Evolutionary conservation across 2,797 vertebrate species (phyloP).

Genomic region (Propithecus deckenii): DNA sequence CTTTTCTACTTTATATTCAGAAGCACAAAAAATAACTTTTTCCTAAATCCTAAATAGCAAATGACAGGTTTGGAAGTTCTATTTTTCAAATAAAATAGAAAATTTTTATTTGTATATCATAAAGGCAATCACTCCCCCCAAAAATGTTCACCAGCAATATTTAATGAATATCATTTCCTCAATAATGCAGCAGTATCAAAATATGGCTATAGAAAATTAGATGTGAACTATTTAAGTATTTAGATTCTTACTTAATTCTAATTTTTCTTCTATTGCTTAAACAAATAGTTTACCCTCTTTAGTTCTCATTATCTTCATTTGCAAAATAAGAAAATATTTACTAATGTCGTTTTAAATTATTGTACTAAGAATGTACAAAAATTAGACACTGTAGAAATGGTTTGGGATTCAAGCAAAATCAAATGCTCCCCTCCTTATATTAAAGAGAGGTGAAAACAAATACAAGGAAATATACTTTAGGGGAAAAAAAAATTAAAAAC

Average conservation of each 20-base stretch:
- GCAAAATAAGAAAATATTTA: conserved; percentile 3
- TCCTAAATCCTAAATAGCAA: not conserved
- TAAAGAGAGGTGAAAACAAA: not conserved
- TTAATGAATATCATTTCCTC: not conserved
- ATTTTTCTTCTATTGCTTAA: not conserved
- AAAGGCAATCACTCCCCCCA: not conserved
- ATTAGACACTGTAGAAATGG: not conserved
- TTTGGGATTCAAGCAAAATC: not conserved
- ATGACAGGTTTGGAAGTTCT: not conserved
- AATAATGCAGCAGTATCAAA: not conserved
- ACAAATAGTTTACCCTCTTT: not conserved
- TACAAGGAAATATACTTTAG: not conserved
- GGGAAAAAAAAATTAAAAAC: not conserved
- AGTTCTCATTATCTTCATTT: not conserved
- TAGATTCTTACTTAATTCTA: not conserved
- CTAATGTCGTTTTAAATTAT: not conserved
- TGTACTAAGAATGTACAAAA: not conserved
- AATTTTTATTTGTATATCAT: not conserved
- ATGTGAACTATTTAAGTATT: not conserved
- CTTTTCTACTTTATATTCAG: not conserved
- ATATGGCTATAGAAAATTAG: not conserved
- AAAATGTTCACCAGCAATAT: not conserved
- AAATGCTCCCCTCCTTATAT: not conserved
- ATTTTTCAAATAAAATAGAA: not conserved
- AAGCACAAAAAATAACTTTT: not conserved